Percentiles rank a stretch among this genome's conserved stretches.
Conservation (phyloP, 2,888 invertebrate species). For the Nineta flava region DNA sequence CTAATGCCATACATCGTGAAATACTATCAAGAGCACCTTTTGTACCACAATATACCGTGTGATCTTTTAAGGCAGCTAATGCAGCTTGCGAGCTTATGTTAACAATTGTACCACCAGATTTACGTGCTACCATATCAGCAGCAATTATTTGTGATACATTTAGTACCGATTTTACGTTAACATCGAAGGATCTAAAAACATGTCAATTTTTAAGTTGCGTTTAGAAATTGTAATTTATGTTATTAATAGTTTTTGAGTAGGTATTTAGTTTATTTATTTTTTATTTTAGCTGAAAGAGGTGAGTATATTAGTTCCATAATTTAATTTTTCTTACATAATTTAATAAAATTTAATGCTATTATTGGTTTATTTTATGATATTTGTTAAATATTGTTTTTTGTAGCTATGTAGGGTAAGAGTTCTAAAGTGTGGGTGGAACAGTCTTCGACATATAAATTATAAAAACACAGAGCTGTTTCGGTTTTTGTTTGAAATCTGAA, state of each 20-base stretch:
- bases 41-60: slow-evolving; percentile 66
- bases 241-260: neutral
- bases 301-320: too few relatives aligned
- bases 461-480: too few relatives aligned
- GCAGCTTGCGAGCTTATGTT: slow-evolving; percentile 84
- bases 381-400: too few relatives aligned
- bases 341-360: too few relatives aligned
- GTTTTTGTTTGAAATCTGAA: too few relatives aligned
- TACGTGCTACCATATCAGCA: slow-evolving; percentile 49
- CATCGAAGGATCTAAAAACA: slow-evolving; percentile 30
- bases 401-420: too few relatives aligned
- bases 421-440: too few relatives aligned
- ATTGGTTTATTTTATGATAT: too few relatives aligned
- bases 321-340: too few relatives aligned
- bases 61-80: slow-evolving; percentile 54
- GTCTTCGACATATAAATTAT: too few relatives aligned
- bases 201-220: neutral
- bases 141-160: slow-evolving; percentile 75
- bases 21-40: slow-evolving; percentile 83
- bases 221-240: neutral
- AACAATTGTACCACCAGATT: slow-evolving; percentile 62
- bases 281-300: too few relatives aligned
- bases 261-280: too few relatives aligned
- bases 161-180: slow-evolving; percentile 74
- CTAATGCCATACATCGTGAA: slow-evolving; percentile 68